Base-by-base conservation (phyloP, 2,113 vertebrate species). In the Pampusana beccarii region DNA sequence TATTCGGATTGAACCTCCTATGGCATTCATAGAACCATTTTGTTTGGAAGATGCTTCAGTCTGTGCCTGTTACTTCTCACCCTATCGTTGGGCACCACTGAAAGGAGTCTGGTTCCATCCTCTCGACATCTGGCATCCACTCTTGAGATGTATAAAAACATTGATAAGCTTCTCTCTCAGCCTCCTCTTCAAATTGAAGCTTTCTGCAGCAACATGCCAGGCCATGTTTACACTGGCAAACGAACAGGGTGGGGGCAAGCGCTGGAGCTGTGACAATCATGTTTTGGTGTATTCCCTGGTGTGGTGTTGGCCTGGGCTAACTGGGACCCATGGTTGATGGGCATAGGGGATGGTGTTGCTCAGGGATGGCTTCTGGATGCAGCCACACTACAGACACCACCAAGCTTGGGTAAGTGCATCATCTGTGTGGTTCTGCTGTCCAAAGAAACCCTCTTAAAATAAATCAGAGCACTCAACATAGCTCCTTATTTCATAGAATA, bases 401-500 rank as follows among this genome's bases (percentile, higher is more conserved):
- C 11, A 58, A 75, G 6, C 10, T 0, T 23, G 31, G 31, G 13
- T 13, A 18, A 3, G 0, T 13, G 16, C 28, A 72, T 25, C 57
- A 36, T 11, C 38, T 56, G 25, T 2, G 28, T 4, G 2, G 0
- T 20, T 33, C 25, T 72, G 3, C 14, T 61, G 6, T 11, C 13
- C 38, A 42, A 18, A 64, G 6, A 1, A 5, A 21, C 3, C 26
- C 34, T 64, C 44, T 26, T 61, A 48, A 67, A 89, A 77, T 38
- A 80, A 77, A 86, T 7, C 58, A 42, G 46, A 65, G 25, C 17
- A 15, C 34, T 69, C 34, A 51, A 10, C 67, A 48, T 36, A 80
- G 8, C 53, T 50, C 48, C 23, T 50, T 50, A 50, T 50, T 46
- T 46, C 44, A 46, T 46, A 46, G 44, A 46, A 18, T 46, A 8